A percentile compares a stretch with the other conserved stretches of the same genome.
phyloP scores from a whole-genome alignment of 2,113 vertebrate species.

The Heterocephalus glaber region DNA sequence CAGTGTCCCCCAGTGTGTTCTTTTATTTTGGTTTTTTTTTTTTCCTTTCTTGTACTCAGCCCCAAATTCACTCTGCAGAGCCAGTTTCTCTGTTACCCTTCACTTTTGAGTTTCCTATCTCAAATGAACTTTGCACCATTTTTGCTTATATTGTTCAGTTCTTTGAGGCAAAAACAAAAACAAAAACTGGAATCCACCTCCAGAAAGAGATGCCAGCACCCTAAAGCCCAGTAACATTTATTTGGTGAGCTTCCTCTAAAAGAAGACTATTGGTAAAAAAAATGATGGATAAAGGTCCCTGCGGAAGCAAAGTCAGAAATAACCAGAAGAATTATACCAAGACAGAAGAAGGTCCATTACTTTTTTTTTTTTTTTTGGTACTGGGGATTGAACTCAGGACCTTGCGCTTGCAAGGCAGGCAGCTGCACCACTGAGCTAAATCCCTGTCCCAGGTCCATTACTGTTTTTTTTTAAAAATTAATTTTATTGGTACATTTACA shows the following conservation, averaged over 20 bases:
- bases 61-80: not conserved
- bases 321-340: not conserved
- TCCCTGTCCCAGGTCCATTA: too few species aligned
- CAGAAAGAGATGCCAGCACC: not conserved
- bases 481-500: too few species aligned
- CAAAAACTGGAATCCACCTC: not conserved
- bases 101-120: not conserved
- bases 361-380: too few species aligned
- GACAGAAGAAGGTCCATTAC: not conserved
- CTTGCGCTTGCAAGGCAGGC: too few species aligned
- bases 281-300: not conserved
- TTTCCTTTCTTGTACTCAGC: not conserved
- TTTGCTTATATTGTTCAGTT: not conserved
- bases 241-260: not conserved
- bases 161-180: not conserved
- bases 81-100: not conserved
- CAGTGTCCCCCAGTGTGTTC: not conserved
- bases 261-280: not conserved
- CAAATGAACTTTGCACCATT: not conserved
- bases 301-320: not conserved
- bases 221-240: not conserved
- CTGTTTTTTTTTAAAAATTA: too few species aligned
- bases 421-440: too few species aligned
- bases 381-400: too few species aligned
- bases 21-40: not conserved